Conservation (phyloP, 2,113 vertebrate species). For the Pao palembangensis region DNA sequence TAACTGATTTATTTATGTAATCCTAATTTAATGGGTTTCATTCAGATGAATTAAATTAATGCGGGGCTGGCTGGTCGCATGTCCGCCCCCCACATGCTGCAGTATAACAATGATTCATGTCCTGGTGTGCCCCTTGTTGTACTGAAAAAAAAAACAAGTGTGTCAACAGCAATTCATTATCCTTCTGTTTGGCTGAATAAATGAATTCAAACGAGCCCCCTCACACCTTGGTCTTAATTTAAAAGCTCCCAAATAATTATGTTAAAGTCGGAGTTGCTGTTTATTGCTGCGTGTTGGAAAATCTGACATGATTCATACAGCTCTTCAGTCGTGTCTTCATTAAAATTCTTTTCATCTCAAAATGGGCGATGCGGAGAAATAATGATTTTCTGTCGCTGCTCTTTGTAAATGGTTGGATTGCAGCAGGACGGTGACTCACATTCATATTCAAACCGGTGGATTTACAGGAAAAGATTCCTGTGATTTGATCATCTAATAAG, state of each 20-base stretch:
- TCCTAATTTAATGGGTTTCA: slow-evolving; percentile 25
- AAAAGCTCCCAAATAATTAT: neutral
- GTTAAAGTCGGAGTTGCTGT: neutral
- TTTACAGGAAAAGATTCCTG: slow-evolving; percentile 20
- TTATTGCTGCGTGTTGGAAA: neutral
- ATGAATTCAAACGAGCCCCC: slow-evolving; percentile 44
- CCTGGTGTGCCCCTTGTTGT: slow-evolving; percentile 46
- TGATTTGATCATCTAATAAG: slow-evolving; percentile 32
- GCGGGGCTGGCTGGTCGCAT: slow-evolving; percentile 26
- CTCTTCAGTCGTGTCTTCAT: neutral
- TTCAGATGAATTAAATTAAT: slow-evolving; percentile 34
- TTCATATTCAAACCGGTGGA: neutral
- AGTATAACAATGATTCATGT: slow-evolving; percentile 56
- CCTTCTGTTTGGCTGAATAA: slow-evolving; percentile 53
- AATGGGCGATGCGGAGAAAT: neutral
- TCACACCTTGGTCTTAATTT: slow-evolving; percentile 31
- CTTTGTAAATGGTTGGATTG: neutral
- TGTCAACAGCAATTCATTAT: slow-evolving; percentile 54
- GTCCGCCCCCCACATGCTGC: slow-evolving; percentile 43
- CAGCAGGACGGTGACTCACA: neutral
- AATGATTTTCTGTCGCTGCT: too few relatives aligned
- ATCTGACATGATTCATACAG: neutral
- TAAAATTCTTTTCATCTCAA: neutral
- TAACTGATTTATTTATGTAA: slow-evolving; percentile 16
- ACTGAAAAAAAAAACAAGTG: slow-evolving; percentile 45